phyloP scores from a whole-genome alignment of 2,888 invertebrate genomes.

The Endomychus coccineus region DNA sequence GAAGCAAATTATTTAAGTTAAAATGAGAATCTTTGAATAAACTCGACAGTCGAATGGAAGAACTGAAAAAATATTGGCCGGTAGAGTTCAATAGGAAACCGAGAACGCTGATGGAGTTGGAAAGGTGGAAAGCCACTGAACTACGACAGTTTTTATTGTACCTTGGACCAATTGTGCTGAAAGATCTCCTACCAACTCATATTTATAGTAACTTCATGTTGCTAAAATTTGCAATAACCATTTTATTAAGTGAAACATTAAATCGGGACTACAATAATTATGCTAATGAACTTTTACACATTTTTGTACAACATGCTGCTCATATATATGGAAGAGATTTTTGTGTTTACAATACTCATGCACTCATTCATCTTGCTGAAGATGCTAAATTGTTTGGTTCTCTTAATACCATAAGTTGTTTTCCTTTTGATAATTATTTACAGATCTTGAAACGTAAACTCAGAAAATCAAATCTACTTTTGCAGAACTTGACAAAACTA shows the following conservation, averaged over 20 bases:
- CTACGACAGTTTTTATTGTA: conserved; percentile 23
- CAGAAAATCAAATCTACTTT: conserved; percentile 9
- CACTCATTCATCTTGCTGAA: conserved; percentile 12
- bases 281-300: conserved; percentile 16
- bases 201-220: conserved; percentile 20
- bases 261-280: conserved; percentile 18
- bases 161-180: conserved; percentile 19
- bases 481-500: conserved; percentile 8
- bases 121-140: conserved; percentile 27
- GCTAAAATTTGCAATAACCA: conserved; percentile 20
- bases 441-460: conserved; percentile 8
- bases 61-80: conserved; percentile 19
- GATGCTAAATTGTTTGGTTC: conserved; percentile 14
- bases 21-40: conserved; percentile 3
- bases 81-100: conserved; percentile 27
- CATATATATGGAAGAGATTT: conserved; percentile 14
- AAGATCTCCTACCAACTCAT: conserved; percentile 16
- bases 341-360: conserved; percentile 14
- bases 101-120: conserved; percentile 20
- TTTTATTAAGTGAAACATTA: conserved; percentile 16
- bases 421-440: conserved; percentile 18
- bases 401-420: conserved; percentile 13
- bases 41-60: conserved; percentile 7
- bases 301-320: conserved; percentile 10
- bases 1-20: conserved; percentile 17